Evolutionary conservation across 1,140 invertebrate genomes (phyloP).

Genomic region (Lepidurus packardi): DNA sequence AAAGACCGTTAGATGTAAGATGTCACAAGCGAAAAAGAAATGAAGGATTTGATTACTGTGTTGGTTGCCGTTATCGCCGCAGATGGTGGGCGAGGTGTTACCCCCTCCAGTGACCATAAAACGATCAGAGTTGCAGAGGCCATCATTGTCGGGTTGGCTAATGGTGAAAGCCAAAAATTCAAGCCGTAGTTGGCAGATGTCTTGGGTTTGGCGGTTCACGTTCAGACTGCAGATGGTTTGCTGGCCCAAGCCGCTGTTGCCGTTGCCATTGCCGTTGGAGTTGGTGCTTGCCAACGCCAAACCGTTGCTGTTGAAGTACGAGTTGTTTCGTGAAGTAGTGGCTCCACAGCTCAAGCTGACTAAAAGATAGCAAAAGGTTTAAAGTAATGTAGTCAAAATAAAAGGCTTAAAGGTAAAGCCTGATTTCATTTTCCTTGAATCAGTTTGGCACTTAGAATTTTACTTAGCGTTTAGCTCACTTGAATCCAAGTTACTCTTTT

Average conservation of each 20-base stretch:
- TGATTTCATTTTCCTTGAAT: too few species aligned
- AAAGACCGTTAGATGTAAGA: neutral
- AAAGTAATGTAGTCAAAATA: neutral
- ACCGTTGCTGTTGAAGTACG: conserved; percentile 19
- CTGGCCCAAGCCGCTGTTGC: neutral
- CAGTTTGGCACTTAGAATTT: too few species aligned
- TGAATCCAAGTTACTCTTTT: too few species aligned
- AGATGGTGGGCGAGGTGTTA: conserved; percentile 61
- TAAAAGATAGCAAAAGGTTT: neutral
- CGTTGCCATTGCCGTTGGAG: conserved; percentile 18
- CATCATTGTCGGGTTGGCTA: conserved; percentile 63
- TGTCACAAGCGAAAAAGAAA: neutral
- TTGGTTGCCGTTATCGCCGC: conserved; percentile 72
- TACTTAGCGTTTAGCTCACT: too few species aligned
- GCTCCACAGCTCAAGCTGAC: conserved; percentile 7
- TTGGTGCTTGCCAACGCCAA: conserved; percentile 7
- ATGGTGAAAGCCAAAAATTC: conserved; percentile 68
- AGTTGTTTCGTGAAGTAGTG: conserved; percentile 22
- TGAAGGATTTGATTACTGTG: conserved; percentile 50
- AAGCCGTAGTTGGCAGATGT: conserved; percentile 42
- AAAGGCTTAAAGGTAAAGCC: too few species aligned
- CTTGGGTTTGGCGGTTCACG: neutral
- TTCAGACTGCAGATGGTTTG: conserved; percentile 15
- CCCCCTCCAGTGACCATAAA: conserved; percentile 61
- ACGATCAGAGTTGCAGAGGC: conserved; percentile 62